phyloP scores from a whole-genome alignment of 2,888 invertebrate species.

The Allacma fusca region DNA sequence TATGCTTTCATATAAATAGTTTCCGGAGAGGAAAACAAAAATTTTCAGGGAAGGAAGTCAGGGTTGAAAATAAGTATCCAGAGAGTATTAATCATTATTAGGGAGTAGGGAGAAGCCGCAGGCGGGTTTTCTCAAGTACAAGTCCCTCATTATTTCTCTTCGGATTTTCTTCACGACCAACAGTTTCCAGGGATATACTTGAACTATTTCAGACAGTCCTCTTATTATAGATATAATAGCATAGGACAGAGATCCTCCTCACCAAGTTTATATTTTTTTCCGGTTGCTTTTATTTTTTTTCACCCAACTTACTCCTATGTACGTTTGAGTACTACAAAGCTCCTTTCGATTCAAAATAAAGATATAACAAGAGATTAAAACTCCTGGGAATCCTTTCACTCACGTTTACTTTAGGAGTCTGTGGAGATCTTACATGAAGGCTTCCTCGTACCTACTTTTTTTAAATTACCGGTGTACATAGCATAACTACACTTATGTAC shows the following conservation, averaged over 20 bases:
- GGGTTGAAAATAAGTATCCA: conserved; percentile 26
- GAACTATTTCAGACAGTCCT: no score
- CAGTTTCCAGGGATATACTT: background rate
- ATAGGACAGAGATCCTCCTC: no score
- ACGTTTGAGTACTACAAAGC: no score
- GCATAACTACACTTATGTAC: no score
- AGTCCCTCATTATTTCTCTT: conserved; percentile 18
- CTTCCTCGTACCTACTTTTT: no score
- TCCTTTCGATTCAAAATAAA: no score
- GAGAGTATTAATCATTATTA: conserved; percentile 37
- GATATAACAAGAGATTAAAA: conserved; percentile 20
- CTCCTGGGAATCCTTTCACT: conserved; percentile 3
- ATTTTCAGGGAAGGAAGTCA: conserved; percentile 1
- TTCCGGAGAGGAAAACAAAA: conserved; percentile 15
- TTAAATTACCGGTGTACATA: background rate
- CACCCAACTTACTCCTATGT: background rate
- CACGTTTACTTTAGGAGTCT: background rate
- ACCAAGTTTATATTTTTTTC: background rate
- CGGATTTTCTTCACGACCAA: background rate
- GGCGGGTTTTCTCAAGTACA: conserved; percentile 10
- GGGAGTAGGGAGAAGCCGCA: conserved; percentile 19
- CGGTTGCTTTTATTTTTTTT: background rate
- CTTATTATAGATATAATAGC: no score
- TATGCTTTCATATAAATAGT: conserved; percentile 8
- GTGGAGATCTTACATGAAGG: background rate